Base-by-base conservation (phyloP, 2,797 vertebrate species). In the Silurus lanzhouensis region DNA sequence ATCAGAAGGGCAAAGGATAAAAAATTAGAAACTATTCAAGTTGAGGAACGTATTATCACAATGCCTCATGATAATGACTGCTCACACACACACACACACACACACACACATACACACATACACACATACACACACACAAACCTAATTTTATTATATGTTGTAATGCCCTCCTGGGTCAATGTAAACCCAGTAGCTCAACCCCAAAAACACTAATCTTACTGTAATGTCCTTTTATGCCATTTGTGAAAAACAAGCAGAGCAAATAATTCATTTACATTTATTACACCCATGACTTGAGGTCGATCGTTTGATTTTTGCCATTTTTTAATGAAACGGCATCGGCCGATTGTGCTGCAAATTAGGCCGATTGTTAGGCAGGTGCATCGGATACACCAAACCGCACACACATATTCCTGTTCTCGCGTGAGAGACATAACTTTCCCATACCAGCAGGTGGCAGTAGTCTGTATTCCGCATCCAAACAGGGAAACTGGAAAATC, bases 1-100 rank as follows among this genome's bases (percentile, higher is more conserved):
- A 82, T 76, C 14, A 89, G 5, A 71, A n/a, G 5, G 12, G 27
- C 71, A 68, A 70, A 64, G 2, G 38, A 81, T 60, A 27, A 64
- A 44, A 3, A 85, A 78, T 15, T 2, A 31, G 25, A 44, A 61
- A 44, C 1, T 63, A 2, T n/a, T 78, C 12, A 0, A 19, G 19
- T 19, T 60, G 5, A 77, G 27, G 2, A 77, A 58, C 6, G 5
- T 17, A 31, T 31, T 20, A 13, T 38, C 5, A 77, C 17, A 31
- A 38, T 38, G 20, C n/a, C 20, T 78, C 5, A 22, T 15, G 52
- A 58, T 58, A 76, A 57, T 19, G 19, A 31, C 27, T 5, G 17
- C 75, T 13, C 75, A n/a, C 31, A 22, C 25, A 58, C 57, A 3
- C 31, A 31, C 31, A 31, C 31, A 31, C 31, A 38, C 2, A 38